phyloP scores from a whole-genome alignment of 2,888 invertebrate species.

The Callyntrura guangdongensis region DNA sequence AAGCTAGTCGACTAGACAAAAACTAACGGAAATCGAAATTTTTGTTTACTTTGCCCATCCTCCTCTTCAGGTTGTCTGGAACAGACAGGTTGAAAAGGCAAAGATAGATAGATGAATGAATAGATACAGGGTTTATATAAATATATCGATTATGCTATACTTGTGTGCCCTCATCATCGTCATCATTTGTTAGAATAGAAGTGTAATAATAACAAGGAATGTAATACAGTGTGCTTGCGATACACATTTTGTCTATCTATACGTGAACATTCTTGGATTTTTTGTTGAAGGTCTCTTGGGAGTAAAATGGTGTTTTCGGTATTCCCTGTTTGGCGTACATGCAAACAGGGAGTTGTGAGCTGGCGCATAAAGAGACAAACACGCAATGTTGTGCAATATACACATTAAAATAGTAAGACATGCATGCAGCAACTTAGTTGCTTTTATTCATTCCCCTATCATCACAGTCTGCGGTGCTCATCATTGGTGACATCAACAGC shows the following conservation, averaged over 20 bases:
- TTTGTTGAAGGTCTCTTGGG: conserved; percentile 43
- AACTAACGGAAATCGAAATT: conserved; percentile 46
- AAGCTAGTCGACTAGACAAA: background rate
- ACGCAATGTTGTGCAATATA: background rate
- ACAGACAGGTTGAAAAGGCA: conserved; percentile 60
- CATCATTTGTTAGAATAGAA: conserved; percentile 21
- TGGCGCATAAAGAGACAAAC: background rate
- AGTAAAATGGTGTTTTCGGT: conserved; percentile 14
- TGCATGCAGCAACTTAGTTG: background rate
- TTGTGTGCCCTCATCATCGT: conserved; percentile 18
- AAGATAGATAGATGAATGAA: conserved; percentile 60
- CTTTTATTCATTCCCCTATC: conserved; percentile 27
- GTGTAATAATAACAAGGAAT: conserved; percentile 42
- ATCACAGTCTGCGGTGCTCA: background rate
- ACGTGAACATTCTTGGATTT: background rate
- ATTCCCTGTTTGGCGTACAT: background rate
- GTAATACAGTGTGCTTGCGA: background rate
- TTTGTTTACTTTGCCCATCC: conserved; percentile 49
- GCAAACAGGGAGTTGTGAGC: conserved; percentile 9
- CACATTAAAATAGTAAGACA: conserved; percentile 21
- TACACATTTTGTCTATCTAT: background rate
- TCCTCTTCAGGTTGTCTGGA: conserved; percentile 8
- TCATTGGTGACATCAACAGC: conserved; percentile 27
- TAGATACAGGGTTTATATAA: conserved; percentile 47
- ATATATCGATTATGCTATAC: conserved; percentile 18